Evolutionary conservation across 2,888 invertebrate genomes (phyloP).

Genomic region (Apomyelois bistriatella): DNA sequence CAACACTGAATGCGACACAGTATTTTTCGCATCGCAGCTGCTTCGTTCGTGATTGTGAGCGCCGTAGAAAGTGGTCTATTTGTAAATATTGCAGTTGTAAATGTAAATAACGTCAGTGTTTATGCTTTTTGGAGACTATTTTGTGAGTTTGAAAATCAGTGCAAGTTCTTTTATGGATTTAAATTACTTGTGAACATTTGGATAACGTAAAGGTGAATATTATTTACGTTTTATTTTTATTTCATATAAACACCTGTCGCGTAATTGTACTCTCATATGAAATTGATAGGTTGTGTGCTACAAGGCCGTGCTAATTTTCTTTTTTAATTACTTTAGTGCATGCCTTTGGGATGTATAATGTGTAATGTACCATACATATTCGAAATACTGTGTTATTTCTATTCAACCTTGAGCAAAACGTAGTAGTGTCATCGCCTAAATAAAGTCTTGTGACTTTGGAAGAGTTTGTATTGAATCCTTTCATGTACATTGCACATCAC

Average conservation of each 20-base stretch:
- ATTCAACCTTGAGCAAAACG: slow-evolving; percentile 17
- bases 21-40: slow-evolving; percentile 39
- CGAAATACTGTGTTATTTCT: slow-evolving; percentile 3
- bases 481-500: too few species aligned
- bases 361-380: not conserved
- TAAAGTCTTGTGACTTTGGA: not conserved
- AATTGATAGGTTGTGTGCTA: not conserved
- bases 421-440: slow-evolving; percentile 16
- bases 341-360: not conserved
- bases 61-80: slow-evolving; percentile 62
- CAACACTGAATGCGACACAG: too few species aligned
- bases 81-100: slow-evolving; percentile 70
- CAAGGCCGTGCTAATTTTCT: not conserved
- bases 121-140: slow-evolving; percentile 27
- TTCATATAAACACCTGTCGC: slow-evolving; percentile 29
- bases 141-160: slow-evolving; percentile 32
- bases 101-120: slow-evolving; percentile 51
- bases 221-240: slow-evolving; percentile 24
- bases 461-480: too few species aligned
- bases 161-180: slow-evolving; percentile 54
- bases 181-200: slow-evolving; percentile 26
- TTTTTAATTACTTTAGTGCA: not conserved
- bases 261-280: slow-evolving; percentile 10
- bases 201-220: slow-evolving; percentile 48
- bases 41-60: too few species aligned